These are phyloP conservation scores for Anaspis maculata DNA, from an alignment of 2,888 invertebrate species.

Conservation along the genomic window DNA sequence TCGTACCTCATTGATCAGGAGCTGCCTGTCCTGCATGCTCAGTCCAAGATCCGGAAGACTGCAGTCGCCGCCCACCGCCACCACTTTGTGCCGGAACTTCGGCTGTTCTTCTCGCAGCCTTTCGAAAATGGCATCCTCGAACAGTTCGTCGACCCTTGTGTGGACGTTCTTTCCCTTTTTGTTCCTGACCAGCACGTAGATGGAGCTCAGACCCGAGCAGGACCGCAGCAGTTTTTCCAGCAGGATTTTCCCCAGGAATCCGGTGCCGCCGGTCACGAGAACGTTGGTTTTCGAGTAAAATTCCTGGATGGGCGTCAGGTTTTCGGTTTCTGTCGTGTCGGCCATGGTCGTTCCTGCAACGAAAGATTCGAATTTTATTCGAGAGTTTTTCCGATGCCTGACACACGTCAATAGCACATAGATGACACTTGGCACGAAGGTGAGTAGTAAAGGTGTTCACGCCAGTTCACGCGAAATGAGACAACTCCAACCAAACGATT, in stretches of 20 bases:
- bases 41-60: slow-evolving; percentile 53
- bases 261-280: slow-evolving; percentile 45
- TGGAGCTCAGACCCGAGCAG: slow-evolving; percentile 46
- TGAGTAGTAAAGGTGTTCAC: no score
- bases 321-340: slow-evolving; percentile 2
- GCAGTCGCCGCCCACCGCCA: slow-evolving; percentile 52
- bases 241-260: slow-evolving; percentile 49
- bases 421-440: no score
- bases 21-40: slow-evolving; percentile 47
- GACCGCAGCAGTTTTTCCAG: slow-evolving; percentile 53
- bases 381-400: no score
- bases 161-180: slow-evolving; percentile 57
- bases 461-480: no score
- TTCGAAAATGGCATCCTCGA: slow-evolving; percentile 57
- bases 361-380: no score
- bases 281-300: slow-evolving; percentile 36
- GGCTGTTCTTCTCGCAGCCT: slow-evolving; percentile 49
- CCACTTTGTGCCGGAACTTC: slow-evolving; percentile 53
- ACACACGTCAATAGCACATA: no score
- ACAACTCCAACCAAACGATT: no score
- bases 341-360: no score
- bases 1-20: slow-evolving; percentile 44
- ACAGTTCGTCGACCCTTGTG: slow-evolving; percentile 57
- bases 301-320: slow-evolving; percentile 28
- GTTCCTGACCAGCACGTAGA: slow-evolving; percentile 49